phyloP scores from a whole-genome alignment of 2,888 invertebrate genomes.

The Orthonychiurus folsomi region DNA sequence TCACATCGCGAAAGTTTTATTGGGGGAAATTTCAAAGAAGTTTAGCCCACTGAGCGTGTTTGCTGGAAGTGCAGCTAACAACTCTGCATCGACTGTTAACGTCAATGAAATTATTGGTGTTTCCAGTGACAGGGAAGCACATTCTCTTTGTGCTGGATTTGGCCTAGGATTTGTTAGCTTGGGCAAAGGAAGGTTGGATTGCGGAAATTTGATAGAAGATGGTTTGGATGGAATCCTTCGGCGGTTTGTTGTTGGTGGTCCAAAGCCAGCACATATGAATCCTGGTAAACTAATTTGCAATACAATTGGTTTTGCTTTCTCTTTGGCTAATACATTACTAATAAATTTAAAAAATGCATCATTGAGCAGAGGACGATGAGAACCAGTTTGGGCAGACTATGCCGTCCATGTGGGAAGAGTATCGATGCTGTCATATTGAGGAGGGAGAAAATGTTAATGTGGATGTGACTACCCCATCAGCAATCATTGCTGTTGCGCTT shows the following conservation, averaged over 20 bases:
- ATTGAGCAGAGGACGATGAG: conserved; percentile 28
- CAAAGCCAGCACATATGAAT: conserved; percentile 30
- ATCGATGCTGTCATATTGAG: conserved; percentile 39
- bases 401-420: conserved; percentile 40
- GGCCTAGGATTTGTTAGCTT: conserved; percentile 39
- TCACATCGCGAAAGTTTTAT: conserved; percentile 37
- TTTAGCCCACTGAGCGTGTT: conserved; percentile 37
- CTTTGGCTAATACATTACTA: background rate
- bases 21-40: conserved; percentile 39
- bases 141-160: conserved; percentile 39
- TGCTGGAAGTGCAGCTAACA: conserved; percentile 28
- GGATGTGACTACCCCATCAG: conserved; percentile 39
- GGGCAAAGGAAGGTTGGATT: conserved; percentile 31
- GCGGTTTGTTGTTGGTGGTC: conserved; percentile 40
- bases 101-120: conserved; percentile 26
- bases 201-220: conserved; percentile 32
- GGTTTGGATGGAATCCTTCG: conserved; percentile 39
- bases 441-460: conserved; percentile 40
- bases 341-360: background rate
- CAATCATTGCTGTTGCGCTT: conserved; percentile 37
- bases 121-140: conserved; percentile 36
- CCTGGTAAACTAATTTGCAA: background rate
- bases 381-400: conserved; percentile 35
- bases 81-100: conserved; percentile 29
- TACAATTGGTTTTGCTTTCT: background rate